Evolutionary conservation across 2,113 vertebrate species (phyloP).

Genomic region (Eudorcas thomsonii): DNA sequence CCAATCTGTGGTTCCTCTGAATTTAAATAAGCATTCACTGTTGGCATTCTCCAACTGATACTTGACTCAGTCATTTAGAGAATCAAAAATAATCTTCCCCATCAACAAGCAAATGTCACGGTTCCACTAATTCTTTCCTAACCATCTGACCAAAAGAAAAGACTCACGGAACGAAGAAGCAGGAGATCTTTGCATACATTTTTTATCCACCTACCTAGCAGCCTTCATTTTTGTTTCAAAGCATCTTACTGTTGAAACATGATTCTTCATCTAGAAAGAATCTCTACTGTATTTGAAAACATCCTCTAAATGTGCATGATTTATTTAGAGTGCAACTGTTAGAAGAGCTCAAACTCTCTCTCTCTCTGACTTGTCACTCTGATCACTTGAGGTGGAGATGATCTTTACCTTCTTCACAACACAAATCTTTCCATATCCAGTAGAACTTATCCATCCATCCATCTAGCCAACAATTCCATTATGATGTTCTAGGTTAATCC

Average conservation of each 20-base stretch:
- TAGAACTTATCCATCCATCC: neutral
- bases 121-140: neutral
- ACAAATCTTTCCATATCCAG: neutral
- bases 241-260: conserved; percentile 46
- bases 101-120: neutral
- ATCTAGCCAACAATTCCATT: neutral
- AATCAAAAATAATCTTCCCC: neutral
- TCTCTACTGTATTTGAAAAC: conserved; percentile 46
- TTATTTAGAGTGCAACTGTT: conserved; percentile 57
- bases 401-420: neutral
- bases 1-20: neutral
- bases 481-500: neutral
- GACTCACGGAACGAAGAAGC: neutral
- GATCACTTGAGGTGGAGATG: neutral
- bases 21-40: neutral
- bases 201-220: neutral
- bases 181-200: neutral
- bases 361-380: neutral
- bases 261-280: conserved; percentile 51
- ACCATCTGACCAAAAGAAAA: conserved; percentile 19
- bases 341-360: neutral
- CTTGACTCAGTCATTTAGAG: neutral
- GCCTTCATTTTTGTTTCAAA: conserved; percentile 46
- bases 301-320: conserved; percentile 56
- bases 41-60: neutral